Evolutionary conservation across 2,888 invertebrate species (phyloP).

Genomic region (Theretra japonica): DNA sequence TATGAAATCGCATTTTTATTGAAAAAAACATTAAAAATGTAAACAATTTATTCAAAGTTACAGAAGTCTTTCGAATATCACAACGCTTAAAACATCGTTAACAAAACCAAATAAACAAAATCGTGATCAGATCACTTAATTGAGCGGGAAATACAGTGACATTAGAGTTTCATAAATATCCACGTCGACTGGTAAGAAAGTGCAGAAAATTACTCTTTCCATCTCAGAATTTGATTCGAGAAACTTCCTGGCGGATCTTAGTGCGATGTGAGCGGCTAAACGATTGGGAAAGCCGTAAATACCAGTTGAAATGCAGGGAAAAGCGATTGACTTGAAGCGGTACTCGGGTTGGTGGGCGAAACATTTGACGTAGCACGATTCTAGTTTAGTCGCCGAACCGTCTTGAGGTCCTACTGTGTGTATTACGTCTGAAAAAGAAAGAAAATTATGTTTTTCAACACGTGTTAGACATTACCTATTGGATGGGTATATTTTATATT

Average conservation of each 20-base stretch:
- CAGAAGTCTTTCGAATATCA: conserved; percentile 19
- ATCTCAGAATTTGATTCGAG: conserved; percentile 83
- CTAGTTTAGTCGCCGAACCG: conserved; percentile 86
- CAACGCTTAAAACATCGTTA: neutral
- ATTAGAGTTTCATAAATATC: conserved; percentile 89
- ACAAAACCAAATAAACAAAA: neutral
- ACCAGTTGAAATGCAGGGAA: conserved; percentile 97
- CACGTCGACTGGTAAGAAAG: conserved; percentile 89
- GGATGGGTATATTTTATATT: neutral
- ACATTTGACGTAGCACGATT: conserved; percentile 89
- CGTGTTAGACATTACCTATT: neutral
- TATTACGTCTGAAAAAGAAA: conserved; percentile 89
- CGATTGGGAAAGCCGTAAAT: conserved; percentile 94
- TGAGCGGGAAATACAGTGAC: conserved; percentile 89
- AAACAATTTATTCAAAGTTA: neutral
- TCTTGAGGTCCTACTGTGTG: conserved; percentile 95
- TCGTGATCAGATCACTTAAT: conserved; percentile 40
- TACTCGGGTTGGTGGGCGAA: conserved; percentile 84
- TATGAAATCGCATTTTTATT: neutral
- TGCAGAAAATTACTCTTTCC: conserved; percentile 91
- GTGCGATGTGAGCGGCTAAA: conserved; percentile 90
- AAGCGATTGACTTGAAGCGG: conserved; percentile 88
- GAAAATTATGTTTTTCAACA: neutral
- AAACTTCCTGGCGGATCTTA: conserved; percentile 87
- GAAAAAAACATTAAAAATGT: neutral